A percentile compares a stretch with the other conserved stretches of the same genome.
phyloP scores from a whole-genome alignment of 2,888 invertebrate species.

The Dolichomitus sp. region DNA sequence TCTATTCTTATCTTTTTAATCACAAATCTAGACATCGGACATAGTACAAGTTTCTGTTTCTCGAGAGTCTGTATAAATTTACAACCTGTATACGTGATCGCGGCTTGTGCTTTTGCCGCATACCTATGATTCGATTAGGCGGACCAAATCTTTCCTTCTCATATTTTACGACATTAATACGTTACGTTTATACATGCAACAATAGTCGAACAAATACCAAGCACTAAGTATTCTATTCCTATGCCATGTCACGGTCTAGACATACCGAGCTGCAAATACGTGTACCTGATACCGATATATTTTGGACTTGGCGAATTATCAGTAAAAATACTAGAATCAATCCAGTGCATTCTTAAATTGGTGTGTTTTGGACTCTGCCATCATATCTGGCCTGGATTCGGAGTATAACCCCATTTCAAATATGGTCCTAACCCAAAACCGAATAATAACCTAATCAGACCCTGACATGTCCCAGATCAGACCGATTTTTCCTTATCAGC shows the following conservation, averaged over 20 bases:
- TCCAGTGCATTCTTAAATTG: too few species aligned
- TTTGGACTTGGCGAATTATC: too few species aligned
- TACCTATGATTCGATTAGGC: slow-evolving; percentile 41
- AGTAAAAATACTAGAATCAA: too few species aligned
- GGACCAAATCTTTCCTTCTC: slow-evolving; percentile 49
- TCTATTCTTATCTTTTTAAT: slow-evolving; percentile 57
- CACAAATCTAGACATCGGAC: slow-evolving; percentile 56
- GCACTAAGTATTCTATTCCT: background rate
- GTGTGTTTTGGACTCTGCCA: too few species aligned
- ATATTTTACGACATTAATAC: background rate
- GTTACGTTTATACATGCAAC: background rate
- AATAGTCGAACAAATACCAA: background rate
- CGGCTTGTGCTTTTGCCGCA: background rate
- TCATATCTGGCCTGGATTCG: too few species aligned
- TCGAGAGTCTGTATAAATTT: slow-evolving; percentile 49
- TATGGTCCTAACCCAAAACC: too few species aligned
- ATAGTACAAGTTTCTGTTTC: slow-evolving; percentile 36
- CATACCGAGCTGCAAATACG: background rate
- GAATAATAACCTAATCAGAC: too few species aligned
- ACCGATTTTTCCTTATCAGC: too few species aligned
- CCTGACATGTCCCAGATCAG: too few species aligned
- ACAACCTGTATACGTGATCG: slow-evolving; percentile 26
- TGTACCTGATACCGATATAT: too few species aligned
- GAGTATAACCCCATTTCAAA: too few species aligned
- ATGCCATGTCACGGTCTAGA: background rate